Base-by-base conservation (phyloP, 2,113 vertebrate species). In the Myotis yumanensis region DNA sequence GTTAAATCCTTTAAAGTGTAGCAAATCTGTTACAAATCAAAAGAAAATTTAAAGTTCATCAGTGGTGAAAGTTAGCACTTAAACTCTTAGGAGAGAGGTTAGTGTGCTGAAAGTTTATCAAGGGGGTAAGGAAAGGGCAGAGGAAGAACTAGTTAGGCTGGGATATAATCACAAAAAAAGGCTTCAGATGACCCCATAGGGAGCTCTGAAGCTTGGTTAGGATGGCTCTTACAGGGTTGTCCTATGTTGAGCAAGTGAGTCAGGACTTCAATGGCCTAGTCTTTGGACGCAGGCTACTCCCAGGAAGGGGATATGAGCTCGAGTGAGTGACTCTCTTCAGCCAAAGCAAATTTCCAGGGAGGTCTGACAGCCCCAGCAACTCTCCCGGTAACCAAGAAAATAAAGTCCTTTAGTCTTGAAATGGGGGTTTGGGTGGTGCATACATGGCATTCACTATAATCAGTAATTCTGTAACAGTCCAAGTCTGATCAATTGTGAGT, bases 11-110 rank as follows among this genome's bases (percentile, higher is more conserved):
- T 57, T 20, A 11, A 96, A 72, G 35, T 54, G 54, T 37, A 88
- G 66, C 51, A 94, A 72, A 76, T 77, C 17, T 87, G 52, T 79
- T 72, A 94, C 35, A 88, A 84, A 84, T 77, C 62, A 85, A 85
- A 83, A 83, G 23, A 48, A 75, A 82, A 71, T 84, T 87, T 90
- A 71, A 96, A 88, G 54, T 73, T 54, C 75, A 73, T 35, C 28
- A 82, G 32, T 62, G 10, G 66, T 81, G 51, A 18, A 81, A 77
- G 37, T 85, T 25, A n/a, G 23, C 35, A 95, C 32, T 51, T 35
- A 90, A 84, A 89, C 15, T 86, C 66, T 89, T 51, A 0, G 12
- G 57, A 81, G 11, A 71, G 25, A 84, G 7, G 1, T 71, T 30
- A 83, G 43, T 69, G 15, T 22, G 5, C 11, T 37, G 5, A 68